Percentiles rank a stretch among this genome's conserved stretches.
These are phyloP conservation scores for Reticulitermes speratus DNA, from an alignment of 1,140 invertebrate species.

Conservation along the genomic window DNA sequence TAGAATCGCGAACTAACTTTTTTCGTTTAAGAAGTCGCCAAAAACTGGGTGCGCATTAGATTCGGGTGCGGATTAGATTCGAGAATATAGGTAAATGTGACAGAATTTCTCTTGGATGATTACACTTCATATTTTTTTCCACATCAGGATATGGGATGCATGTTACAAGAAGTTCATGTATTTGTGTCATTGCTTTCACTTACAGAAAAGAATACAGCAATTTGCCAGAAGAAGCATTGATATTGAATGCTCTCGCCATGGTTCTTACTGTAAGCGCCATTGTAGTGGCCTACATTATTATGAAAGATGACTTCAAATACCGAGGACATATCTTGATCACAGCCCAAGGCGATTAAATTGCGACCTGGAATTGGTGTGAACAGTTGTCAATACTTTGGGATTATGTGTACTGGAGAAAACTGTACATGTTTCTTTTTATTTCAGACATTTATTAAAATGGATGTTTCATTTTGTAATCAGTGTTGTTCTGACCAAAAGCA, in stretches of 20 bases:
- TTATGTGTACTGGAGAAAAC: neutral
- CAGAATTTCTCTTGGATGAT: no score
- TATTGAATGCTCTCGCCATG: constrained; percentile 50
- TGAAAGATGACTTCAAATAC: constrained; percentile 49
- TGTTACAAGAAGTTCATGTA: neutral
- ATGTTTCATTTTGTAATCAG: constrained; percentile 21
- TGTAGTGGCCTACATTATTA: constrained; percentile 50
- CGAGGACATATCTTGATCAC: constrained; percentile 50
- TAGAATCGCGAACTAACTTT: no score
- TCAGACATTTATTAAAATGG: neutral
- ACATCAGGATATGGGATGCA: no score
- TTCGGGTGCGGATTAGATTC: no score
- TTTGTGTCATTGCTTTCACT: neutral
- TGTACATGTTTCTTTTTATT: constrained; percentile 21
- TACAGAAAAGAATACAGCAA: constrained; percentile 39
- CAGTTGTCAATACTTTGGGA: neutral
- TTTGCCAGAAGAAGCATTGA: constrained; percentile 45
- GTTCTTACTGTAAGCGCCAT: constrained; percentile 47
- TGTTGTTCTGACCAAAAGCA: neutral
- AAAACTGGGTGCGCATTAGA: no score
- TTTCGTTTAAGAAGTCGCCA: no score
- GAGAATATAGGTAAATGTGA: no score
- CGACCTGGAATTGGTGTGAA: neutral
- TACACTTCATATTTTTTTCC: no score
- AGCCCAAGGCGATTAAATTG: constrained; percentile 44